These are phyloP conservation scores for Limenitis camilla DNA, from an alignment of 2,888 invertebrate genomes.

Conservation along the genomic window DNA sequence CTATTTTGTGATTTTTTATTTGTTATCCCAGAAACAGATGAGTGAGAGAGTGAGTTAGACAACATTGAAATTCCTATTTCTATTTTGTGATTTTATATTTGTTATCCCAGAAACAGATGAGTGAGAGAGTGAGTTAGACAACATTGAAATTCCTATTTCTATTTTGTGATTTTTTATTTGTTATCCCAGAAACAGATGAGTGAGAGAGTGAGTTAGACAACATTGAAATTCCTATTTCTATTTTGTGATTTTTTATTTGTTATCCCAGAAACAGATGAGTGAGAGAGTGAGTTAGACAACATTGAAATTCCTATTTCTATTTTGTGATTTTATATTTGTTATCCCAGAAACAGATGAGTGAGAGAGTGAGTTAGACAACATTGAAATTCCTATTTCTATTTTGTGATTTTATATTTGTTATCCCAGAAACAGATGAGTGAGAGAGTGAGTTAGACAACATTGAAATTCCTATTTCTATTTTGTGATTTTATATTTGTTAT, in stretches of 20 bases:
- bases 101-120: constrained; percentile 78
- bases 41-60: not conserved
- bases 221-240: no score
- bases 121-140: not conserved
- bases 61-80: no score
- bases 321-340: constrained; percentile 87
- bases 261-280: constrained; percentile 76
- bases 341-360: constrained; percentile 75
- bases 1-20: constrained; percentile 87
- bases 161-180: constrained; percentile 89
- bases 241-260: constrained; percentile 87
- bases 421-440: constrained; percentile 72
- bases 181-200: constrained; percentile 77
- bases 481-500: constrained; percentile 87
- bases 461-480: constrained; percentile 86
- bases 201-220: no score
- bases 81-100: constrained; percentile 88
- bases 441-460: no score
- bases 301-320: constrained; percentile 88
- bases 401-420: constrained; percentile 88
- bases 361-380: no score
- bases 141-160: no score
- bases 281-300: no score
- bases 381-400: constrained; percentile 86
- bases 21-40: constrained; percentile 79